These are phyloP conservation scores for Cataglyphis livida DNA, from an alignment of 2,888 invertebrate genomes.

Conservation along the genomic window DNA sequence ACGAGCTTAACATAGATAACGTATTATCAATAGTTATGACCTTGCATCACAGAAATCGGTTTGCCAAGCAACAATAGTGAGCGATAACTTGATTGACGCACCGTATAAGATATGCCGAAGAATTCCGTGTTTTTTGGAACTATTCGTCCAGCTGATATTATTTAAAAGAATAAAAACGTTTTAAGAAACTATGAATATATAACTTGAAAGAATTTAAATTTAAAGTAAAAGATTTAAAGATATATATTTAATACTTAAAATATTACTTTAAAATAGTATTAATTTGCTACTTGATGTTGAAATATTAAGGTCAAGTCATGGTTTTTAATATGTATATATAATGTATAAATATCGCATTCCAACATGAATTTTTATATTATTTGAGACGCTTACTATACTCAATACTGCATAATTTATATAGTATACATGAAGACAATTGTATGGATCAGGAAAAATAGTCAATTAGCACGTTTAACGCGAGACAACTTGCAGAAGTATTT, in stretches of 20 bases:
- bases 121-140: conserved; percentile 4
- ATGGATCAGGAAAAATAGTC: not conserved
- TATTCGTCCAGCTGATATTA: not conserved
- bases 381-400: not conserved
- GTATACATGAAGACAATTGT: not conserved
- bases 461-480: not conserved
- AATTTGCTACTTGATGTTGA: not conserved
- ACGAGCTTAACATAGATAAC: conserved; percentile 33
- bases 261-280: not conserved
- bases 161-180: not conserved
- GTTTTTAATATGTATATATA: not conserved
- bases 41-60: conserved; percentile 51
- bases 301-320: not conserved
- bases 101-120: conserved; percentile 1
- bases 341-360: not conserved
- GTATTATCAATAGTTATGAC: conserved; percentile 51
- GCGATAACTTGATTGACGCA: conserved; percentile 37
- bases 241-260: not conserved
- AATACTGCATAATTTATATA: not conserved
- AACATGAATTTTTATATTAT: not conserved
- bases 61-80: not conserved
- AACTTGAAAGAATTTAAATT: not conserved
- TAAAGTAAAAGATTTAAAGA: not conserved
- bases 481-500: not conserved
- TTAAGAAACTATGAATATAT: not conserved